Evolutionary conservation across 2,888 invertebrate genomes (phyloP), one percentile per base, ranked within the genome.

Genomic region (Bombyx huttoni): DNA sequence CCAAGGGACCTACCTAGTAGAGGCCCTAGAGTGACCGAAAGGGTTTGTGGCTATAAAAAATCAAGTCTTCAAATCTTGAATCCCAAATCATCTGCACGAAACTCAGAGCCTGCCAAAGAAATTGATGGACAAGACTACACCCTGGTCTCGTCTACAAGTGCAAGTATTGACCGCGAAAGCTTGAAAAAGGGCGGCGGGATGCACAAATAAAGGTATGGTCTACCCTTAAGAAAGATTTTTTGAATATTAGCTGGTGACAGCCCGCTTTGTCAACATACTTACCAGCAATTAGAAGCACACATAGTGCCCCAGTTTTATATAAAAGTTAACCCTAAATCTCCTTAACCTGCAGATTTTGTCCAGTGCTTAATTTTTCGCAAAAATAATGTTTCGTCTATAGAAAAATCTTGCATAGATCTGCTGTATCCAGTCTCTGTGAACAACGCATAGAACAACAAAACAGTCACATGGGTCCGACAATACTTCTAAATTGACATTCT

Each of bases 101-200:
- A n/a, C n/a, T n/a, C n/a, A n/a, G n/a, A n/a, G n/a, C n/a, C n/a
- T n/a, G n/a, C n/a, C n/a, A n/a, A n/a, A n/a, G n/a, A n/a, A n/a
- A n/a, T n/a, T n/a, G n/a, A n/a, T n/a, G n/a, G n/a, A n/a, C n/a
- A n/a, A n/a, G n/a, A n/a, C n/a, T n/a, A n/a, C n/a, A n/a, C n/a
- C n/a, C n/a, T n/a, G n/a, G n/a, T n/a, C n/a, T n/a, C n/a, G n/a
- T n/a, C n/a, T n/a, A n/a, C n/a, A n/a, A n/a, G n/a, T n/a, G n/a
- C n/a, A n/a, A n/a, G n/a, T n/a, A n/a, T n/a, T 35, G 35, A 35
- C 35, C 7, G 7, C 9, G 34, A 57, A 57, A 35, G 53, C 58
- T 10, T 61, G 61, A 64, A 60, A 54, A 51, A 54, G 52, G 58
- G 57, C 56, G 59, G 52, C 62, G 60, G 60, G 13, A 52, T 2